Evolutionary conservation across 2,888 invertebrate genomes (phyloP), one percentile per base, ranked within the genome.

Genomic region (Polylopha cassiicola): DNA sequence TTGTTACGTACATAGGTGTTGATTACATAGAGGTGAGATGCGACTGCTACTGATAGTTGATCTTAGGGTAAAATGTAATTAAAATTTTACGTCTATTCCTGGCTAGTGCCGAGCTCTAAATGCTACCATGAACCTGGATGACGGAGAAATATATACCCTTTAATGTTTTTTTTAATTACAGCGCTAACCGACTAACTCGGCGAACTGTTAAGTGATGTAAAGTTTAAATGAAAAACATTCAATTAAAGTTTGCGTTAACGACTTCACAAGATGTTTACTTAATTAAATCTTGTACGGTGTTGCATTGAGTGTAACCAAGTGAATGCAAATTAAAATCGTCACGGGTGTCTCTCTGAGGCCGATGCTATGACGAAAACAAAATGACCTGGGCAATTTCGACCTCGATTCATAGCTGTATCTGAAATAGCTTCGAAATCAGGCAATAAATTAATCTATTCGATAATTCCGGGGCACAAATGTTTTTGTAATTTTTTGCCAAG

Each of bases 311-410:
- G 27, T 27, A 32, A 45, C 38, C 34, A 28, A 44, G 28, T 34
- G 38, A 45, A 37, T 30, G 43, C 29, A 31, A 44, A 42, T 38
- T 27, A 13, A 34, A 38, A 42, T 39, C 30, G 31, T 45, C 45
- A 45, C 33, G 45, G 41, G 20, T 31, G 42, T 26, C 23, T 30
- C 31, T 42, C 13, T 13, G 23, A n/a, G 29, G 23, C 27, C 18
- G 32, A 14, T 27, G 39, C 43, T 43, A 39, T 39, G 46, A n/a
- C n/a, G n/a, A 46, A 43, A 45, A 31, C 30, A 37, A 39, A 32
- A 32, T 39, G 17, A 37, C 27, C 23, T 23, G 20, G 14, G 16
- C 27, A 32, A 31, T 32, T 24, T 27, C 34, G 36, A 39, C 31
- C 34, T 36, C 24, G 34, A 31, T 34, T 23, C 22, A 20, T 31